Base-by-base conservation (phyloP, 2,797 vertebrate species). In the Falco berigora region DNA sequence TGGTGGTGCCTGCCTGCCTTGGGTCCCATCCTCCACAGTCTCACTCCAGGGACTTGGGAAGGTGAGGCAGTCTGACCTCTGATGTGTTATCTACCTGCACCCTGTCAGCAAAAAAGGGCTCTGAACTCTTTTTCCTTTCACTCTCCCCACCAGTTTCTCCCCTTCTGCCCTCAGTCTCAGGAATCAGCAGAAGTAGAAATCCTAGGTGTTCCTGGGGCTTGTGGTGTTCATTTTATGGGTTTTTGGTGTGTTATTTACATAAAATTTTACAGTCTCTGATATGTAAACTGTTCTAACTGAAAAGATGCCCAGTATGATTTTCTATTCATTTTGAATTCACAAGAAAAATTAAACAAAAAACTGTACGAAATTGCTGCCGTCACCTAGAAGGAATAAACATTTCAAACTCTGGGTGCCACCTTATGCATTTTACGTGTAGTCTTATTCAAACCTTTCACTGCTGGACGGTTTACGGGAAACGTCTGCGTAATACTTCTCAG, bases 221-320 rank as follows among this genome's bases (percentile, higher is more conserved):
- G 32, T 53, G 59, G 24, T 25, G 4, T 36, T 40, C 0, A 1
- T 5, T 28, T 78, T 47, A 14, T 4, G 10, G 4, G 14, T 12
- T 2, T 66, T 68, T 74, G 17, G 0, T 71, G 50, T 53, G 6
- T 0, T 25, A 52, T 78, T 78, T 25, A 36, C 4, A 12, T 22
- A 47, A 50, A 4, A 4, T 42, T n/a, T 44, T 36, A 49, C 23
- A 25, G 9, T 44, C 42, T 71, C 12, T 72, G 62, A 21, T 53
- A 79, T 69, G 6, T 24, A 56, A 47, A 22, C 10, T 32, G 9
- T 69, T 88, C 50, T 68, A 66, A 68, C 62, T 69, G 46, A 59
- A 71, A 81, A 69, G 5, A 19, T 63, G 12, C 13, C 13, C 38
- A 40, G 17, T 32, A 27, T 30, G 12, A 53, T 85, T 84, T 76